Base-by-base conservation (phyloP, 2,888 invertebrate species). In the Morpho deidamia region DNA sequence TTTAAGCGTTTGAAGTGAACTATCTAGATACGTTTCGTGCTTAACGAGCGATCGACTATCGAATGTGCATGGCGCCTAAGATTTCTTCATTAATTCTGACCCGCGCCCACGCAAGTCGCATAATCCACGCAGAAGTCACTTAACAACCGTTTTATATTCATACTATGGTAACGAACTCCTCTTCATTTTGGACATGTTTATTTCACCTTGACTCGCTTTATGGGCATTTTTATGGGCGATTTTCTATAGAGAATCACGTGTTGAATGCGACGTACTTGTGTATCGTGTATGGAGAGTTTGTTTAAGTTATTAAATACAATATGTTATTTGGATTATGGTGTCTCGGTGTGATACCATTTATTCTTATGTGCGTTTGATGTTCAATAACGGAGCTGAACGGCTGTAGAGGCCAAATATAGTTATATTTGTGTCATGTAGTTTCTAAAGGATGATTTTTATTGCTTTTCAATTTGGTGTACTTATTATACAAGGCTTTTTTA, bases 141-240 rank as follows among this genome's bases (percentile, higher is more conserved):
- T 67, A 68, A 72, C 71, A 71, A 71, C 66, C 72, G 71, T 73
- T 76, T 80, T 77, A 74, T 76, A 74, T 76, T 69, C 72, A 71
- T 66, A 63, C 56, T 59, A 53, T 61, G 60, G 60, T 66, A 60
- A 66, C 63, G 58, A 55, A 59, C 61, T 59, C 60, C 60, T 62
- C 60, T 57, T 50, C 57, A 56, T 51, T 55, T 59, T 44, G 50
- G 59, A 43, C 56, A 62, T 64, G 53, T 62, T 60, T 64, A 67
- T 67, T 61, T 51, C 51, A 46, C 38, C 53, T 42, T 44, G 39
- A 40, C 47, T 53, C 44, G 45, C 46, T 56, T 53, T 56, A 56
- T 46, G 46, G 40, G 11, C 32, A 34, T 56, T 56, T 56, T 56
- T 56, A 56, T 56, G 46, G 43, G 49, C 23, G 32, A 44, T 51